phyloP scores from a whole-genome alignment of 2,113 vertebrate genomes.

The Oreochromis spilurus region DNA sequence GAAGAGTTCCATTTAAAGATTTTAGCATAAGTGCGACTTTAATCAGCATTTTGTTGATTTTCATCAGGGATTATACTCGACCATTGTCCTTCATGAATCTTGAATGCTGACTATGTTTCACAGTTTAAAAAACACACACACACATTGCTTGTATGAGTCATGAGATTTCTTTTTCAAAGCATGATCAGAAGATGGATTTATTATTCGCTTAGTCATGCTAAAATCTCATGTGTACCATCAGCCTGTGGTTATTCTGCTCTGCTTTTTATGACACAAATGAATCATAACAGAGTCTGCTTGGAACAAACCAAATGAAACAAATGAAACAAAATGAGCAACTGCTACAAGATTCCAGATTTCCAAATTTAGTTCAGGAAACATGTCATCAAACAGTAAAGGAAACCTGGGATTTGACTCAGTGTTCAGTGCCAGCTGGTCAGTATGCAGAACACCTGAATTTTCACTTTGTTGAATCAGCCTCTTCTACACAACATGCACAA shows the following conservation, averaged over 20 bases:
- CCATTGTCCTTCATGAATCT: background rate
- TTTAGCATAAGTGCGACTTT: background rate
- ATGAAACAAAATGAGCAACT: background rate
- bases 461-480: background rate
- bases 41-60: background rate
- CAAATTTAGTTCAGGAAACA: background rate
- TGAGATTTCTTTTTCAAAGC: background rate
- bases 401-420: accelerated
- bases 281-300: background rate
- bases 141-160: accelerated
- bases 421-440: background rate
- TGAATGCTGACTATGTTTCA: background rate
- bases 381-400: background rate
- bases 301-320: background rate
- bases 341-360: background rate
- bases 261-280: background rate
- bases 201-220: background rate
- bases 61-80: background rate
- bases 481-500: background rate
- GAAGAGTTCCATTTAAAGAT: background rate
- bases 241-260: background rate
- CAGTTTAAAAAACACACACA: background rate
- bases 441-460: background rate
- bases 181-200: background rate
- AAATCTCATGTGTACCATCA: background rate